These are phyloP conservation scores for Aptenodytes patagonicus DNA, from an alignment of 2,113 vertebrate species.

Conservation along the genomic window DNA sequence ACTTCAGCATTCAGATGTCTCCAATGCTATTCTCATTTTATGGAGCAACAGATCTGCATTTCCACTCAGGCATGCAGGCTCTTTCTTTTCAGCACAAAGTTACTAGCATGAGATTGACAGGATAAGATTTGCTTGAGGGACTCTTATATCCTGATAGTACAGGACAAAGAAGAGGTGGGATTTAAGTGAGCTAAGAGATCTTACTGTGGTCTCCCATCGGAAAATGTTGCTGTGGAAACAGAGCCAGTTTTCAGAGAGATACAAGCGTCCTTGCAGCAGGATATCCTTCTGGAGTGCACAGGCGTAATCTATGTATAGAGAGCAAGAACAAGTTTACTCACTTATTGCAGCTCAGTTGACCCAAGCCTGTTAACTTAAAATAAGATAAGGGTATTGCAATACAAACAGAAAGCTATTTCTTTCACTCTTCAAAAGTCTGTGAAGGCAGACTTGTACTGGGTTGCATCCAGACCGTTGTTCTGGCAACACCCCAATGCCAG, in stretches of 20 bases:
- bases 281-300: slow-evolving; percentile 95
- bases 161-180: not conserved
- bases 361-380: not conserved
- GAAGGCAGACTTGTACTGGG: not conserved
- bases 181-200: slow-evolving; percentile 10
- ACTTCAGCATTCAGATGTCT: not conserved
- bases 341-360: not conserved
- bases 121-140: not conserved
- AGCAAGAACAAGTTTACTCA: not conserved
- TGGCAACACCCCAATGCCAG: not conserved
- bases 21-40: not conserved
- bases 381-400: not conserved
- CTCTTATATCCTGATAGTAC: not conserved
- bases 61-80: not conserved
- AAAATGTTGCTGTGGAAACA: slow-evolving; percentile 97
- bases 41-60: not conserved
- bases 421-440: not conserved
- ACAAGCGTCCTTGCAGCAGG: slow-evolving; percentile 90
- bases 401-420: not conserved
- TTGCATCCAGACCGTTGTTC: not conserved
- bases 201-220: slow-evolving; percentile 89
- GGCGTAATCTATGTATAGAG: slow-evolving; percentile 79
- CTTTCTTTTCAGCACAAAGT: not conserved
- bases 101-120: not conserved
- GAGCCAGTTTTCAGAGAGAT: slow-evolving; percentile 89